Evolutionary conservation across 2,888 invertebrate genomes (phyloP).

Genomic region (Sceliomorpha sp.): DNA sequence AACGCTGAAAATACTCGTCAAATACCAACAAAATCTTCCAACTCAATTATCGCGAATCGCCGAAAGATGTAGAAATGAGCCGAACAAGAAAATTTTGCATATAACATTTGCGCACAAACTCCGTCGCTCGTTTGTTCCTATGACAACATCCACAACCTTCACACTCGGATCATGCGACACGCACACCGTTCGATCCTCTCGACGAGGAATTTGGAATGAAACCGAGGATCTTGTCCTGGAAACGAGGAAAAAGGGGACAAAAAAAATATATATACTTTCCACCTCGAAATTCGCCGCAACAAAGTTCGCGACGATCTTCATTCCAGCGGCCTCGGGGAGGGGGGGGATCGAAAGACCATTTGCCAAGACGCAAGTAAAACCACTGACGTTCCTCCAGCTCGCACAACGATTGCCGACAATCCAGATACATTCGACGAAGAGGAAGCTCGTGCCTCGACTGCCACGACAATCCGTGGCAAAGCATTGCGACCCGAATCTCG

Average conservation of each 20-base stretch:
- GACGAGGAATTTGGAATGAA: too few relatives aligned
- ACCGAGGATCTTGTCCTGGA: too few relatives aligned
- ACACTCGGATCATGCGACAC: neutral
- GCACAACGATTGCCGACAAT: conserved; percentile 1
- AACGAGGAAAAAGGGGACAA: too few relatives aligned
- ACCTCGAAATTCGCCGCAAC: too few relatives aligned
- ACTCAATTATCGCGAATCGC: too few relatives aligned
- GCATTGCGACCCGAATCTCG: neutral
- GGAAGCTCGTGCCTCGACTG: conserved; percentile 18
- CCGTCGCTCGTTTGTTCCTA: conserved; percentile 1
- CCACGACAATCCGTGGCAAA: neutral
- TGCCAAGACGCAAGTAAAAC: too few relatives aligned
- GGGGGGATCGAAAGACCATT: too few relatives aligned
- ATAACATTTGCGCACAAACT: conserved; percentile 1
- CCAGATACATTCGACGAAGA: conserved; percentile 12
- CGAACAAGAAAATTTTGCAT: neutral
- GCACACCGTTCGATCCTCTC: conserved; percentile 1
- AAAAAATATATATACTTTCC: too few relatives aligned
- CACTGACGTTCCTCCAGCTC: conserved; percentile 13
- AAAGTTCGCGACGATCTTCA: too few relatives aligned
- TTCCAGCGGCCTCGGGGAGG: too few relatives aligned
- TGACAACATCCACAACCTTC: neutral
- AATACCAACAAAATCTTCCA: too few relatives aligned
- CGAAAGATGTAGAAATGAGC: conserved; percentile 17
- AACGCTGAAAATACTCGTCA: too few relatives aligned